Evolutionary conservation across 92 coral and sea anemone genomes (phyloP), one percentile per base, ranked within the genome.

Genomic region (Palythoa heliodiscus): DNA sequence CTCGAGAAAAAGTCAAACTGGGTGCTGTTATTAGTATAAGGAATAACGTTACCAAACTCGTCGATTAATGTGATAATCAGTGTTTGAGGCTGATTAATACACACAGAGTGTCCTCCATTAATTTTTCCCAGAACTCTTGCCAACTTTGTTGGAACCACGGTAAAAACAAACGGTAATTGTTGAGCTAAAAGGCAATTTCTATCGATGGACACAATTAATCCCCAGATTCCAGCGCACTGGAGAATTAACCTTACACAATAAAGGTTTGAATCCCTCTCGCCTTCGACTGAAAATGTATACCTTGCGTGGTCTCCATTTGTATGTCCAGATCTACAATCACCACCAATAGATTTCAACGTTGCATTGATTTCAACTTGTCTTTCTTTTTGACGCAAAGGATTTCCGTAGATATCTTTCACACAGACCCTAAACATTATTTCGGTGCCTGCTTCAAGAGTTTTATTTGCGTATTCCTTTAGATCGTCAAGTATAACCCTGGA

Each of bases 391-490:
- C 52, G 22, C 15, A 53, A 35, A 53, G 67, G 80, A 12, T 75
- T 75, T 75, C 80, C 80, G 11, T 75, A 75, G 47, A 75, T 22
- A 13, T 75, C 80, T 52, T 17, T 52, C 19, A 75, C 80, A 25
- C 22, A 25, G 67, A 75, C 63, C 15, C 5, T 16, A 53, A 25
- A 75, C 37, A 5, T 52, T 75, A 75, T 39, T 23, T 29, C 63
- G 40, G 80, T 53, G 38, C 80, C 80, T 25, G 80, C 80, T 23
- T 75, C 64, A 38, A 75, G 15, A 2, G 67, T 25, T 52, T 23
- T 53, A 43, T 43, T 40, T 72, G 24, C 24, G 16, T 6, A 11
- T 11, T 52, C 38, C 7, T 75, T 75, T 15, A 75, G 60, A 23
- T 75, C 43, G 7, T 75, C 40, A 25, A 16, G 9, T 6, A 52